These are phyloP conservation scores for Thumatha senex DNA, from an alignment of 2,888 invertebrate genomes.

Conservation along the genomic window DNA sequence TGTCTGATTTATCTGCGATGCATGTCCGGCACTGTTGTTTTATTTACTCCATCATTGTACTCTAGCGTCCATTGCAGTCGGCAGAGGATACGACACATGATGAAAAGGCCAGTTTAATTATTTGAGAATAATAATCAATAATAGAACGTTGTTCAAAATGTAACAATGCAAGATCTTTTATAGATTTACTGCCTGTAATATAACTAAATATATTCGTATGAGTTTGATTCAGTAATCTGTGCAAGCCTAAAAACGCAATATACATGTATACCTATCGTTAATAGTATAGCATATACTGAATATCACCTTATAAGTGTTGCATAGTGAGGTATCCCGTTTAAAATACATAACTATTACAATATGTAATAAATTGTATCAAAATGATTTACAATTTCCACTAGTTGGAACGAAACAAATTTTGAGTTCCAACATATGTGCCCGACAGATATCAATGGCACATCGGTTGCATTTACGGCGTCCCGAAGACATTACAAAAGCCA, in stretches of 20 bases:
- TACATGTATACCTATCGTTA: no score
- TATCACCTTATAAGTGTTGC: no score
- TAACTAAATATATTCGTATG: no score
- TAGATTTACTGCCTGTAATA: no score
- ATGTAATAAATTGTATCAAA: no score
- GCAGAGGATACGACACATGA: conserved; percentile 32
- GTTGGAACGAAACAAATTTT: conserved; percentile 45
- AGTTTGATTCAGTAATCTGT: no score
- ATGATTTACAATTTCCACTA: not conserved
- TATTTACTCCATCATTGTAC: conserved; percentile 61
- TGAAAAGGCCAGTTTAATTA: conserved; percentile 26
- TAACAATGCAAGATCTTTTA: no score
- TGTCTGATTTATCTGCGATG: conserved; percentile 63
- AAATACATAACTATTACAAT: no score
- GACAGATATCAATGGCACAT: conserved; percentile 75
- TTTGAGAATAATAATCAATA: conserved; percentile 1
- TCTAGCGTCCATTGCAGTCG: conserved; percentile 51
- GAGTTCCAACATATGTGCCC: conserved; percentile 55
- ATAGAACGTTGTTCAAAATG: conserved; percentile 11
- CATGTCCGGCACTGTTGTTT: conserved; percentile 61
- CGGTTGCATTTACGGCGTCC: conserved; percentile 81
- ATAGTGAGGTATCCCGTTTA: no score
- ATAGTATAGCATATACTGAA: no score
- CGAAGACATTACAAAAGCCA: conserved; percentile 82
- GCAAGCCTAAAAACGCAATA: no score